These are phyloP conservation scores for Pungitius pungitius DNA, from an alignment of 2,113 vertebrate genomes.

Conservation along the genomic window DNA sequence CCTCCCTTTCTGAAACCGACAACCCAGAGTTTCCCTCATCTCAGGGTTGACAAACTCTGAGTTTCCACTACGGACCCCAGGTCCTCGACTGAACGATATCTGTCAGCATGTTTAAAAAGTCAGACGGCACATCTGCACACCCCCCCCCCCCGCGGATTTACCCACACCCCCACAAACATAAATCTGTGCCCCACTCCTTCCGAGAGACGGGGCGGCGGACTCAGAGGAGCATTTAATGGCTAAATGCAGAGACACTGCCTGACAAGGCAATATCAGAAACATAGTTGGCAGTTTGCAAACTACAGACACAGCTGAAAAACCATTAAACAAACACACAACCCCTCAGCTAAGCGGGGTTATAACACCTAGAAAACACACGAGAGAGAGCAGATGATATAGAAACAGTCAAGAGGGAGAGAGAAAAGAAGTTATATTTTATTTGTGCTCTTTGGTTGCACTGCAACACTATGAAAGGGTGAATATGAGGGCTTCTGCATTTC, in stretches of 20 bases:
- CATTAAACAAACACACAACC: background rate
- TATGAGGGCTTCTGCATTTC: background rate
- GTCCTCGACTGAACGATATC: background rate
- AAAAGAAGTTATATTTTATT: conserved; percentile 1
- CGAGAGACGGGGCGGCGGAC: conserved; percentile 11
- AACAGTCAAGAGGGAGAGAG: background rate
- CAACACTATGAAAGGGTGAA: background rate
- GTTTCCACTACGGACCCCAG: no score
- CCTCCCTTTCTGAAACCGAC: no score
- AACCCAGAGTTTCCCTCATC: no score
- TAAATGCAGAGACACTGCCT: conserved; percentile 29
- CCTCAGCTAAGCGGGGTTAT: background rate
- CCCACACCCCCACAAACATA: conserved; percentile 4
- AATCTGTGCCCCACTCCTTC: conserved; percentile 21
- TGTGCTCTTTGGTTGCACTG: conserved; percentile 20
- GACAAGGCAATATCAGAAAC: conserved; percentile 13
- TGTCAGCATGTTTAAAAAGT: background rate
- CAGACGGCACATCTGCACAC: no score
- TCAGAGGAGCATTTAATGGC: conserved; percentile 46
- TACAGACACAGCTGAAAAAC: background rate
- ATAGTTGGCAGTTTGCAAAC: conserved; percentile 4
- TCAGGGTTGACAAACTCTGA: no score
- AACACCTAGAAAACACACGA: background rate
- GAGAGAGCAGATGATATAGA: conserved; percentile 3
- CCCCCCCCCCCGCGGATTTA: conserved; percentile 18